Conservation (phyloP, 2,797 vertebrate genomes). For the Telmatherina bonti region DNA sequence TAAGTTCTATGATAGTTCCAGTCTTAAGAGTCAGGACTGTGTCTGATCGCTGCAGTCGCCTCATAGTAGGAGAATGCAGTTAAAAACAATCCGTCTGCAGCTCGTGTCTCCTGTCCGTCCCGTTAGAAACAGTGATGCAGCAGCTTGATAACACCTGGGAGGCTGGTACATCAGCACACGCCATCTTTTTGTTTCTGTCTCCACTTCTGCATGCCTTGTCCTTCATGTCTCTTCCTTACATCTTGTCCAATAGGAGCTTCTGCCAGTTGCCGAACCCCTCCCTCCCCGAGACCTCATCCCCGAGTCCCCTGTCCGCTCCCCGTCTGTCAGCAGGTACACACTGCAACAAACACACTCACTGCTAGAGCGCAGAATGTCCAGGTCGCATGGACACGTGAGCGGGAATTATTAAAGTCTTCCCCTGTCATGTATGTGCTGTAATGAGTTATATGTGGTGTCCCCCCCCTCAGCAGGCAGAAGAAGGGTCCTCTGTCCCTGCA, state of each 20-base stretch:
- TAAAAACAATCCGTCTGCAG: neutral
- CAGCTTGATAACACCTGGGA: neutral
- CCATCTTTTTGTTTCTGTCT: slow-evolving; percentile 16
- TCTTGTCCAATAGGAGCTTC: slow-evolving; percentile 71
- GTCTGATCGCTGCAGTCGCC: no score
- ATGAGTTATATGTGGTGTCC: neutral
- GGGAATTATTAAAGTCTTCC: neutral
- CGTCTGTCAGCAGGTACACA: slow-evolving; percentile 72
- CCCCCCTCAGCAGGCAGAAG: slow-evolving; percentile 70
- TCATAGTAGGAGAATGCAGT: no score
- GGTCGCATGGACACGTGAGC: no score
- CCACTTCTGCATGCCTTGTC: slow-evolving; percentile 30
- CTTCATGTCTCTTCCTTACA: slow-evolving; percentile 41
- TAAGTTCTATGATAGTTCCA: no score
- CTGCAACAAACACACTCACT: neutral
- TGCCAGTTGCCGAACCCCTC: slow-evolving; percentile 71
- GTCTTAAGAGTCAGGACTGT: no score
- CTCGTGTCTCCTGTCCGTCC: neutral
- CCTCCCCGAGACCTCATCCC: slow-evolving; percentile 77
- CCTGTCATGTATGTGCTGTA: neutral
- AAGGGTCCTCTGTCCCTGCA: slow-evolving; percentile 82
- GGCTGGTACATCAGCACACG: no score
- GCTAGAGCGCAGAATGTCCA: no score
- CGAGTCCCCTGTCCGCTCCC: slow-evolving; percentile 78
- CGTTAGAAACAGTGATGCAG: neutral